Percentiles rank a stretch among this genome's conserved stretches.
Conservation (phyloP, 2,888 invertebrate genomes). For the Adelphocoris suturalis region DNA sequence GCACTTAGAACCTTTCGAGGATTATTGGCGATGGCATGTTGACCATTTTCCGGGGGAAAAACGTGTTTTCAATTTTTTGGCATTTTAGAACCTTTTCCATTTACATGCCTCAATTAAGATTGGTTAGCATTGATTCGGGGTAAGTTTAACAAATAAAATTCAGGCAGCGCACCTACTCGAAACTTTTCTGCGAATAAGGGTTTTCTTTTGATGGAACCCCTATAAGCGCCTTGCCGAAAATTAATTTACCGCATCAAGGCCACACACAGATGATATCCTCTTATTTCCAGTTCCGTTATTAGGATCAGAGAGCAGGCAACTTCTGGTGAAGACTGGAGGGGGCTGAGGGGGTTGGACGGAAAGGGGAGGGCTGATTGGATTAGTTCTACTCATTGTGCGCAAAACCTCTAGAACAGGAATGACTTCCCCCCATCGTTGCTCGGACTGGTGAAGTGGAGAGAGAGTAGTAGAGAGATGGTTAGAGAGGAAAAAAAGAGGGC, state of each 20-base stretch:
- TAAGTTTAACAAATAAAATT: neutral
- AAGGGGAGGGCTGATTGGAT: neutral
- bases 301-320: slow-evolving; percentile 16
- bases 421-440: neutral
- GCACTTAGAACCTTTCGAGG: too few species aligned
- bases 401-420: slow-evolving; percentile 5
- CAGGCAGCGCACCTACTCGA: neutral
- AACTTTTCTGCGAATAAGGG: neutral
- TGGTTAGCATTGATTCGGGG: too few species aligned
- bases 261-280: slow-evolving; percentile 14
- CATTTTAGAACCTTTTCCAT: too few species aligned
- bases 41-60: too few species aligned
- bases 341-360: neutral
- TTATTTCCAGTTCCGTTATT: slow-evolving; percentile 15
- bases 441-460: neutral
- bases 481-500: neutral
- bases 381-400: slow-evolving; percentile 19
- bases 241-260: slow-evolving; percentile 20
- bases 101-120: too few species aligned
- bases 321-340: neutral
- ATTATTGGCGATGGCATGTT: too few species aligned
- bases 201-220: neutral
- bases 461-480: neutral
- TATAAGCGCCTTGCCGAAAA: neutral
- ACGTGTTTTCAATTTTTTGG: too few species aligned